Evolutionary conservation across 2,888 invertebrate species (phyloP).

Genomic region (Pyralis farinalis): DNA sequence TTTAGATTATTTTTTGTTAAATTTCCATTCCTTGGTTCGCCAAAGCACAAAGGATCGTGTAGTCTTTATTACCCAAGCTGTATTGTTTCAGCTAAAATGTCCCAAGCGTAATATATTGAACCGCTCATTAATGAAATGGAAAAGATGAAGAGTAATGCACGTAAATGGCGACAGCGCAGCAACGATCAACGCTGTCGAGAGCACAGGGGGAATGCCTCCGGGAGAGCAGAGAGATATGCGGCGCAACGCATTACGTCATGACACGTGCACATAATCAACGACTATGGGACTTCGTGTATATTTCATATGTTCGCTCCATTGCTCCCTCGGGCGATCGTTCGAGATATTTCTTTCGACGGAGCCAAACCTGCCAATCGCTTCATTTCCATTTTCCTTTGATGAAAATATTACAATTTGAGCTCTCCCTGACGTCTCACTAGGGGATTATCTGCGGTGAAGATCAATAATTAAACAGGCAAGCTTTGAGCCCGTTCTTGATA

Average conservation of each 20-base stretch:
- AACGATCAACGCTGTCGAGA: slow-evolving; percentile 15
- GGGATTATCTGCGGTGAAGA: slow-evolving; percentile 10
- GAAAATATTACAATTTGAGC: slow-evolving; percentile 11
- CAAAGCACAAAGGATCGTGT: not conserved
- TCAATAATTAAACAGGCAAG: slow-evolving; percentile 13
- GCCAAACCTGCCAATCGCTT: slow-evolving; percentile 12
- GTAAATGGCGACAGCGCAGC: slow-evolving; percentile 10
- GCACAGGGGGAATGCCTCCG: slow-evolving; percentile 13
- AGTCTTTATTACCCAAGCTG: not conserved
- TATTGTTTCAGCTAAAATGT: not conserved
- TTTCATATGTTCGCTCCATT: slow-evolving; percentile 15
- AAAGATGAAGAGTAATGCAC: slow-evolving; percentile 1
- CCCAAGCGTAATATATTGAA: not conserved
- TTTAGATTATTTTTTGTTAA: not conserved
- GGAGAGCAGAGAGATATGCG: slow-evolving; percentile 19
- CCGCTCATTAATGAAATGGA: not conserved
- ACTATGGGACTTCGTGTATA: slow-evolving; percentile 23
- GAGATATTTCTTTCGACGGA: not conserved
- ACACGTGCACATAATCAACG: slow-evolving; percentile 35
- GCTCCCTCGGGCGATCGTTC: slow-evolving; percentile 5
- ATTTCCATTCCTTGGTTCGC: not conserved
- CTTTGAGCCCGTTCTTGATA: slow-evolving; percentile 10
- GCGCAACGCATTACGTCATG: slow-evolving; percentile 24
- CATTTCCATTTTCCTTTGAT: slow-evolving; percentile 11
- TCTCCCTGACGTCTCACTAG: slow-evolving; percentile 1